phyloP scores from a whole-genome alignment of 2,113 vertebrate species.

The Engraulis encrasicolus region DNA sequence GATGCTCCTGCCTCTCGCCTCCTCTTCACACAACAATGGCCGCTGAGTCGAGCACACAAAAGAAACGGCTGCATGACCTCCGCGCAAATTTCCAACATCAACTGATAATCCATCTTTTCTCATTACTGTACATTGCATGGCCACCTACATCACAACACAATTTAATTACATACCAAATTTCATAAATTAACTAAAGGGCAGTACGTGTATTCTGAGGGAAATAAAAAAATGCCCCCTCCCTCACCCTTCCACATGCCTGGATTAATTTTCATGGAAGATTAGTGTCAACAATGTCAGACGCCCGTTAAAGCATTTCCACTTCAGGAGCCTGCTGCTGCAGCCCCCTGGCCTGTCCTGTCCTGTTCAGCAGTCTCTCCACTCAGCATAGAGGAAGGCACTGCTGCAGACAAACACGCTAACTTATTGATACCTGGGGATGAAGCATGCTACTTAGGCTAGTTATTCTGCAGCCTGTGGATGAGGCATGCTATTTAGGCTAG shows the following conservation, averaged over 20 bases:
- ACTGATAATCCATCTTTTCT: background rate
- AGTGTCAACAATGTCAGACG: background rate
- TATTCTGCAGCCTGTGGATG: too few species aligned
- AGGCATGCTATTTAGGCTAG: too few species aligned
- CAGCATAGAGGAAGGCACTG: background rate
- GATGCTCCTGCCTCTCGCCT: constrained; percentile 2
- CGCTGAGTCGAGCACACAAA: background rate
- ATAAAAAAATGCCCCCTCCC: background rate
- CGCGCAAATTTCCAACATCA: background rate
- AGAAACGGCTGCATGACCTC: background rate
- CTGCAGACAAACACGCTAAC: background rate
- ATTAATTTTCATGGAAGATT: background rate
- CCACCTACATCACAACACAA: background rate
- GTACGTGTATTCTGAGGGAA: background rate
- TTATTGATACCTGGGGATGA: background rate
- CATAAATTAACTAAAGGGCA: background rate
- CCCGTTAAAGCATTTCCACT: background rate
- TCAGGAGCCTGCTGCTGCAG: background rate
- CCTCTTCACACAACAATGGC: background rate
- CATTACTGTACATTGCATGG: background rate
- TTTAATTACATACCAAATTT: background rate
- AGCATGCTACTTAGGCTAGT: too few species aligned
- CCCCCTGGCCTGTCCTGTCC: background rate
- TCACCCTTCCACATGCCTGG: background rate
- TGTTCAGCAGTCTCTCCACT: too few species aligned